Evolutionary conservation across 1,140 invertebrate genomes (phyloP), one percentile per base, ranked within the genome.

Genomic region (Drosophila azteca): DNA sequence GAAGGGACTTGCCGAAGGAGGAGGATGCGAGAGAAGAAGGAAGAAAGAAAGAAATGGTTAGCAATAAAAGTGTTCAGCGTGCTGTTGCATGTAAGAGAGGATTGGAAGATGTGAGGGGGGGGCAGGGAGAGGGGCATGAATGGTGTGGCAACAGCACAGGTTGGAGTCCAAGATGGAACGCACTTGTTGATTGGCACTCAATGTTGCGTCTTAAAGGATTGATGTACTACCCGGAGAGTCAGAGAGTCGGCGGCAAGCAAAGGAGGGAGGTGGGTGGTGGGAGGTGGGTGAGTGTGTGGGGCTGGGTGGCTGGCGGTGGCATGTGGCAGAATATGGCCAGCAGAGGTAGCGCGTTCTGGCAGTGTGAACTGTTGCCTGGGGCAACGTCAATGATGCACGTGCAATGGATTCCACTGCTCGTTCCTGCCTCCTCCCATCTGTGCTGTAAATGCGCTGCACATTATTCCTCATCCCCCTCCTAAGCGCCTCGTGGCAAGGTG

Each of bases 101-200:
- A 13, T 11, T 1, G 8, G 39, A 24, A 15, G 15, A 17, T 8
- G 58, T 8, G 58, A 9, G 2, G 11, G 26, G 4, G 22, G 45
- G 24, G n/a, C 2, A 0, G 22, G 22, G 3, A 24, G 24, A 4
- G 24, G 24, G 24, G 24, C 4, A 5, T 26, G 24, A 5, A 5
- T 4, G 24, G 46, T 13, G 73, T 6, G 11, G 35, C 5, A 49
- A 11, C 29, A 44, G 24, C 44, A 52, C 49, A 53, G 65, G 57
- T 73, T 60, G 46, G 5, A 53, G 67, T 76, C 65, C 74, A 85
- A 82, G 82, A 85, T 76, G 82, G 70, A 85, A 85, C 82, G 82
- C 82, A 87, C 82, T 87, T 87, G 82, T 87, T 87, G 82, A 87
- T 87, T 87, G 82, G 82, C 83, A 87, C 82, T 85, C 82, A 85